phyloP scores from a whole-genome alignment of 1,140 invertebrate species.

The Bursaphelenchus mucronatus region DNA sequence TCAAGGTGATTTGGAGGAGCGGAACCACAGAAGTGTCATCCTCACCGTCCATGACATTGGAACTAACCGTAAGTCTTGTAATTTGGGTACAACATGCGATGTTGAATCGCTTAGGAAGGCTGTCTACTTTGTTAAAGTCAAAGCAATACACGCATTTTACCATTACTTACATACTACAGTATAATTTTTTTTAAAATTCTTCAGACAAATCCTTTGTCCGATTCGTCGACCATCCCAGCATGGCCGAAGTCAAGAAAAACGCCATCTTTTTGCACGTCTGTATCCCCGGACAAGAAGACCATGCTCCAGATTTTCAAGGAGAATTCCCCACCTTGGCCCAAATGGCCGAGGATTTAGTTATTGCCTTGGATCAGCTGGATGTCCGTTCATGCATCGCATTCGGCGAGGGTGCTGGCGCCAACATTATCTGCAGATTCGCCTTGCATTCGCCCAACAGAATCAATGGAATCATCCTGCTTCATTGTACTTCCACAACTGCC shows the following conservation, averaged over 20 bases:
- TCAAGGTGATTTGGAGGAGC: constrained; percentile 58
- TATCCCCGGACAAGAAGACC: constrained; percentile 80
- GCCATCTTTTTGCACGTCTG: constrained; percentile 83
- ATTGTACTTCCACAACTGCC: constrained; percentile 77
- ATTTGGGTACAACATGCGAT: background rate
- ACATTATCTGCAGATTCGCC: constrained; percentile 78
- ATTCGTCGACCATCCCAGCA: constrained; percentile 73
- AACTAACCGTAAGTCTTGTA: constrained; percentile 74
- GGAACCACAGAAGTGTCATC: constrained; percentile 67
- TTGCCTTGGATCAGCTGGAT: constrained; percentile 75
- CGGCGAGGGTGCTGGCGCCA: constrained; percentile 83
- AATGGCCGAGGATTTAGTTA: constrained; percentile 76
- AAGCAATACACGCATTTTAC: constrained; percentile 2
- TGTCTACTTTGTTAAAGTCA: background rate
- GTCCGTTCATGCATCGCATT: constrained; percentile 71
- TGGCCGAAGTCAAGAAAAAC: constrained; percentile 77
- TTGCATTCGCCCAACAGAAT: constrained; percentile 72
- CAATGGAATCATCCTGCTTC: constrained; percentile 72
- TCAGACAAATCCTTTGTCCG: constrained; percentile 63
- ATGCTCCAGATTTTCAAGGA: constrained; percentile 70
- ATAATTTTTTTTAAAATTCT: constrained; percentile 23
- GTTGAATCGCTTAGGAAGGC: background rate
- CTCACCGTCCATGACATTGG: constrained; percentile 83
- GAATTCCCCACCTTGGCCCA: constrained; percentile 76
- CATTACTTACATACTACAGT: no score